These are phyloP conservation scores for Phalacrocorax aristotelis DNA, from an alignment of 2,113 vertebrate genomes.

Conservation along the genomic window DNA sequence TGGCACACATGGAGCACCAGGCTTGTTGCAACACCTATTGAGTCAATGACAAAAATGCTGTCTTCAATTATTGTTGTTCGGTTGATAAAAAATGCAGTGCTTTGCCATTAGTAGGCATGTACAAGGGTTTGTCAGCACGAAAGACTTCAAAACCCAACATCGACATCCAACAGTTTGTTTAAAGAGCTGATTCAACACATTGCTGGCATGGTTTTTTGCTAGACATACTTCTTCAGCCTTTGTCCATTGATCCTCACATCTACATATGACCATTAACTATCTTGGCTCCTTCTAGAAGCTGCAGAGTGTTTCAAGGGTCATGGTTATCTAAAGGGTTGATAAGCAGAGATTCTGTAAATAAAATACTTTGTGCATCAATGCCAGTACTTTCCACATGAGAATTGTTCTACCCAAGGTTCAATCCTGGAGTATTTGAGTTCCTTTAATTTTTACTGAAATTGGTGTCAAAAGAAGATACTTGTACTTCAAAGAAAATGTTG, in stretches of 20 bases:
- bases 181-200: neutral
- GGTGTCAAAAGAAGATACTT: neutral
- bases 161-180: neutral
- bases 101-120: neutral
- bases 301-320: neutral
- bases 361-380: accelerated
- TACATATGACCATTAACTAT: neutral
- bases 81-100: neutral
- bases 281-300: neutral
- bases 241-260: neutral
- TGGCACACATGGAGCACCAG: neutral
- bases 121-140: neutral
- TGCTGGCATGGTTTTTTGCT: neutral
- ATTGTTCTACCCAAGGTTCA: neutral
- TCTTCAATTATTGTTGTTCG: neutral
- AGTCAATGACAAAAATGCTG: neutral
- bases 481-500: neutral
- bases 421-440: neutral
- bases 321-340: neutral
- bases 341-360: neutral
- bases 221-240: neutral
- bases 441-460: neutral
- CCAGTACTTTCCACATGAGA: neutral
- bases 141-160: neutral
- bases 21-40: neutral